Conservation (phyloP, 2,113 vertebrate species). For the Oreotrochilus melanogaster region DNA sequence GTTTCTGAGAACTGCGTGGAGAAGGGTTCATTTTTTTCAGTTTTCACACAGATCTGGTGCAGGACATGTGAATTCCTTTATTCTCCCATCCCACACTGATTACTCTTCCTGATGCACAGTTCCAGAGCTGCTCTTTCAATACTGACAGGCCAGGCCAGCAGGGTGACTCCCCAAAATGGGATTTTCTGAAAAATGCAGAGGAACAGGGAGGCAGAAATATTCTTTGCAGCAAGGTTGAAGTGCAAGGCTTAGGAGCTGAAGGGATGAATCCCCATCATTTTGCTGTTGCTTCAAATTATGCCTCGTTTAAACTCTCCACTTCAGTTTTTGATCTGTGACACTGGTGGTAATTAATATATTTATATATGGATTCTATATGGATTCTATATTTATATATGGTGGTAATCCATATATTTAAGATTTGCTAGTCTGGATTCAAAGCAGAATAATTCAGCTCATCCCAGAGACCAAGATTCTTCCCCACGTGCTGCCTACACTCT, state of each 20-base stretch:
- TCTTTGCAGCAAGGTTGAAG: background rate
- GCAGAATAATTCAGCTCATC: background rate
- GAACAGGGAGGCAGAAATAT: background rate
- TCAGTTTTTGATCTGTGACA: background rate
- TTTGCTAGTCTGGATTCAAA: background rate
- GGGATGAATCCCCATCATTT: background rate
- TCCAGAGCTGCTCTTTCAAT: background rate
- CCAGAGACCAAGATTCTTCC: background rate
- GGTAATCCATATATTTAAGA: background rate
- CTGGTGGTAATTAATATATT: background rate
- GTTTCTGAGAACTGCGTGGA: background rate
- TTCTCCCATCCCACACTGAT: background rate
- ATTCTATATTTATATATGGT: background rate
- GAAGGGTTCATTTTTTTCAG: background rate
- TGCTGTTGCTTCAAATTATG: conserved; percentile 5
- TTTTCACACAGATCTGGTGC: background rate
- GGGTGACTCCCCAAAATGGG: background rate
- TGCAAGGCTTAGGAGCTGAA: background rate
- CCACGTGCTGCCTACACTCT: background rate
- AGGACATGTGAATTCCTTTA: background rate
- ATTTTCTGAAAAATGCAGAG: background rate
- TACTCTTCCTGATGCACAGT: accelerated
- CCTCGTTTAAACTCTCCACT: background rate
- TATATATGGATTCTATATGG: background rate
- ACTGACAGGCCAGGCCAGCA: background rate